Base-by-base conservation (phyloP, 2,113 vertebrate species). In the Laticauda laticaudata region DNA sequence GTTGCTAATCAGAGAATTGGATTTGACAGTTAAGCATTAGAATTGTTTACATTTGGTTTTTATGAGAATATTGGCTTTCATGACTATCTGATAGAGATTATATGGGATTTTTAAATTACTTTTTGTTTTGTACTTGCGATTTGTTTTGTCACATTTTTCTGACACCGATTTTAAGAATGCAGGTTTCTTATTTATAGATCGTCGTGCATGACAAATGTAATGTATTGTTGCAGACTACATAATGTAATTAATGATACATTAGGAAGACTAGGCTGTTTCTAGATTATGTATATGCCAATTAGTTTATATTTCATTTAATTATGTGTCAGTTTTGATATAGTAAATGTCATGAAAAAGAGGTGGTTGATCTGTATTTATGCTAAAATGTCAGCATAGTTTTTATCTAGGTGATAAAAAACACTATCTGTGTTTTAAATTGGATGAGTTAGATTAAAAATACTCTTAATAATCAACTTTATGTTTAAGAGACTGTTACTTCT, bases 121-220 rank as follows among this genome's bases (percentile, higher is more conserved):
- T 95, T 97, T 95, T 14, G 75, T n/a, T 39, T 5, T 21, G 20
- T 24, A 14, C 1, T 18, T 57, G 23, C 96, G 92, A 95, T 96
- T 95, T 51, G 7, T 93, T 95, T 95, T 94, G 94, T 96, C 95
- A 96, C 96, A 97, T 96, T 96, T 95, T 93, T 86, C 86, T 81
- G 59, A 94, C 93, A 85, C 0, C 3, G n/a, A 89, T 59, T 95
- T 97, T 96, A 88, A 94, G 92, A 94, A 93, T 89, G 94, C 91
- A 94, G 94, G 54, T 39, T 95, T 96, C 95, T 95, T 96, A 95
- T 97, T 97, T 97, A 94, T 91, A 86, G 34, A 81, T 34, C 15
- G 26, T 11, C 3, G 34, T 92, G 54, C n/a, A 75, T 55, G 61
- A 20, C 59, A 75, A 92, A 29, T 39, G 43, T 24, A 69, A 61